Evolutionary conservation across 2,888 invertebrate species (phyloP).

Genomic region (Cephus spinipes): DNA sequence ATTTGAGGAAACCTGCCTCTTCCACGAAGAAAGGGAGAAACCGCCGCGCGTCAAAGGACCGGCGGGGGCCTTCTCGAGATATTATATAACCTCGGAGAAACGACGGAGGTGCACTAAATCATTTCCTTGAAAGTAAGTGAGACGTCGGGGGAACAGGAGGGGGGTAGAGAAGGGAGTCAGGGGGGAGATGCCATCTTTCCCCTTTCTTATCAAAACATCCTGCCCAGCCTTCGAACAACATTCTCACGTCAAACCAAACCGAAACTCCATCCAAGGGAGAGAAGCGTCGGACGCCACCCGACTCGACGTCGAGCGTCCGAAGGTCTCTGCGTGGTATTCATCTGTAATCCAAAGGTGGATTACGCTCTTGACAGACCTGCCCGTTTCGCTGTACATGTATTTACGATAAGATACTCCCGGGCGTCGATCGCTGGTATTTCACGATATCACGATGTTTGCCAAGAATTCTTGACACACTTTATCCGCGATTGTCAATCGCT

Average conservation of each 20-base stretch:
- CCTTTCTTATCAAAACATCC: slow-evolving; percentile 7
- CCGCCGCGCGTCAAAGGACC: neutral
- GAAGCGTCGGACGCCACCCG: neutral
- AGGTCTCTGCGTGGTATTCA: neutral
- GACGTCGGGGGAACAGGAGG: neutral
- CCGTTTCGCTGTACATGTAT: neutral
- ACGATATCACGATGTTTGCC: neutral
- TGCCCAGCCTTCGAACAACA: slow-evolving; percentile 1
- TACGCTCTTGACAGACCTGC: neutral
- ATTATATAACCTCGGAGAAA: neutral
- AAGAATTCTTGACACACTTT: neutral
- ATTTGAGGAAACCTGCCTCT: neutral
- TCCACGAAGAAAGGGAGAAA: neutral
- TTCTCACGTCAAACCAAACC: neutral
- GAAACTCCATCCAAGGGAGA: neutral
- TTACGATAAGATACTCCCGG: neutral
- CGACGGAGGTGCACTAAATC: neutral
- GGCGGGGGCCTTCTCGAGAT: neutral
- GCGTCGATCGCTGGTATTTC: neutral
- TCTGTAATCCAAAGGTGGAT: neutral
- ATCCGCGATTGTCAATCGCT: neutral
- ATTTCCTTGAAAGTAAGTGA: neutral
- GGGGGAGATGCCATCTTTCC: neutral
- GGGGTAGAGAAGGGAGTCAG: slow-evolving; percentile 7
- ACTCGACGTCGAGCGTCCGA: neutral